Base-by-base conservation (phyloP, 1,140 invertebrate genomes). In the Centruroides sculpturatus region DNA sequence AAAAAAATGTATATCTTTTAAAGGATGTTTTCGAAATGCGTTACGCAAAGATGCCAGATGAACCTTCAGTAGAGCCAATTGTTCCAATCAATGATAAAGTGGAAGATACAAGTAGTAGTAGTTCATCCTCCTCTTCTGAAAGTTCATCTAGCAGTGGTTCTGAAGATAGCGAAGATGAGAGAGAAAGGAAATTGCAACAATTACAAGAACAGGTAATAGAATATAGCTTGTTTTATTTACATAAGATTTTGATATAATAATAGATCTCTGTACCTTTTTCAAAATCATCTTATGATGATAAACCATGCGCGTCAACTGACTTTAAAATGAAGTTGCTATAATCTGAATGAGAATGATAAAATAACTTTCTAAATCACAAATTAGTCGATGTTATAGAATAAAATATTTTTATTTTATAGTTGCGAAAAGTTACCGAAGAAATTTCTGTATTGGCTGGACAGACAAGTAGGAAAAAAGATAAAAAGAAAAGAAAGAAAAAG, bases 21-120 rank as follows among this genome's bases (percentile, higher is more conserved):
- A 34, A 78, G 73, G 92, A 97, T 75, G 90, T 96, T 41, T 98
- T 98, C 78, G 93, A 98, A 81, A 89, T 94, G 84, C 86, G 86
- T 81, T 89, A 74, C 73, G 91, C 92, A 7, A 93, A 93, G 77
- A 92, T 96, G 74, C 92, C 93, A 54, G 92, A 97, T 50, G 66
- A 66, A 49, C 59, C 58, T n/a, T 47, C n/a, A 11, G 35, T 35
- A 13, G 48, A n/a, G 12, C 49, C 36, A 7, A 35, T 52, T 34
- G 53, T 48, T 12, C 47, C 46, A 11, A n/a, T 41, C 12, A 62
- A 59, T 59, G 47, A 36, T 50, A 61, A 59, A 55, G 47, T 23
- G 35, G 65, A 47, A 52, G 61, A 49, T 23, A 47, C 57, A 8
- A 59, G 61, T 55, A 59, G 59, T 49, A 47, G 55, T 23, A 47